Conservation (phyloP, 2,888 invertebrate genomes). For the Cepaea hortensis region DNA sequence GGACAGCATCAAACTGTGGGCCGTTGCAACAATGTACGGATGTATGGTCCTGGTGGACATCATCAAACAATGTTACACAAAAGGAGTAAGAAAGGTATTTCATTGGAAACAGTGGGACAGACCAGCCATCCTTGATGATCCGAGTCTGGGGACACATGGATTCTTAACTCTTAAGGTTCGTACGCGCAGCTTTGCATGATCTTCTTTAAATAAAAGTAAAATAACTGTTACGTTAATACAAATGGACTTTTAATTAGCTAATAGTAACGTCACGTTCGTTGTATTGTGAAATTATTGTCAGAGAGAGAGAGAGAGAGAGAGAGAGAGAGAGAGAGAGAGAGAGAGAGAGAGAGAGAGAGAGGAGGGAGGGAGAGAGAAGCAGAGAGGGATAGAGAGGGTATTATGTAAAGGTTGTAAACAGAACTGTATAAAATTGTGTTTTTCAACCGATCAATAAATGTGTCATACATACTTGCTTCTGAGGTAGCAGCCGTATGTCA, state of each 20-base stretch:
- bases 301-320: too few species aligned
- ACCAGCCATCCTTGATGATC: constrained; percentile 16
- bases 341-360: too few species aligned
- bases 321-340: too few species aligned
- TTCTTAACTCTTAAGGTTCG: constrained; percentile 21
- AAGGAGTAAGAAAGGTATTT: constrained; percentile 26
- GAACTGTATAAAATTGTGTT: too few species aligned
- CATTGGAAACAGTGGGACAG: constrained; percentile 1
- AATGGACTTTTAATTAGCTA: background rate
- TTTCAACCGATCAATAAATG: too few species aligned
- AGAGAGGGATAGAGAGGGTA: too few species aligned
- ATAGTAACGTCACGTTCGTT: background rate
- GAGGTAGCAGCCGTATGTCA: too few species aligned
- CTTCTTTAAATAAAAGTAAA: too few species aligned
- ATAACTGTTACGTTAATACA: background rate
- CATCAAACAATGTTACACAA: constrained; percentile 25
- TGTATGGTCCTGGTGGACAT: background rate
- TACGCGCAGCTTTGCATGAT: too few species aligned
- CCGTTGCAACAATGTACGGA: background rate
- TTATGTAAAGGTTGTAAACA: too few species aligned
- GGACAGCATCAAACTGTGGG: constrained; percentile 23
- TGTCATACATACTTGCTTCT: too few species aligned
- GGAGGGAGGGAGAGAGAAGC: background rate
- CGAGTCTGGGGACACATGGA: constrained; percentile 26
- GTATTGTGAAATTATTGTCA: too few species aligned